Conservation (phyloP, 2,113 vertebrate species). For the Thinocorus orbignyianus region DNA sequence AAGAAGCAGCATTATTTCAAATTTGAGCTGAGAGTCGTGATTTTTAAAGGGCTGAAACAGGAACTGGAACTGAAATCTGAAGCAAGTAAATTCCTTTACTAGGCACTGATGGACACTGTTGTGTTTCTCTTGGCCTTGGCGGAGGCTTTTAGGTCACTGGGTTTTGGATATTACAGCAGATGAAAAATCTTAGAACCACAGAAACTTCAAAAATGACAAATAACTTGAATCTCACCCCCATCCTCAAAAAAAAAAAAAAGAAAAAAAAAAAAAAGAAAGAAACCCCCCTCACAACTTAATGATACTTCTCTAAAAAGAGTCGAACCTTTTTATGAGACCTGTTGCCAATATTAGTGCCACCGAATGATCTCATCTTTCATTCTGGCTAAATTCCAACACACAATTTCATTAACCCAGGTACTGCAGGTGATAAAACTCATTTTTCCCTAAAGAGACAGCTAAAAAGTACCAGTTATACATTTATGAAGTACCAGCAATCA, state of each 20-base stretch:
- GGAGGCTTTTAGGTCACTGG: slow-evolving; percentile 68
- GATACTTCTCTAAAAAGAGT: slow-evolving; percentile 72
- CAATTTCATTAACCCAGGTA: slow-evolving; percentile 90
- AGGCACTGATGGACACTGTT: slow-evolving; percentile 74
- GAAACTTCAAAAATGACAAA: slow-evolving; percentile 70
- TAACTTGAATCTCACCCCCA: slow-evolving; percentile 16
- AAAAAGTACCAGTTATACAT: slow-evolving; percentile 90
- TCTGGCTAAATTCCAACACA: slow-evolving; percentile 84
- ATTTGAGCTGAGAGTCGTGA: slow-evolving; percentile 76
- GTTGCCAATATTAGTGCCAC: slow-evolving; percentile 81
- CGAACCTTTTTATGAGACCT: slow-evolving; percentile 78
- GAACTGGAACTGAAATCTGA: slow-evolving; percentile 77
- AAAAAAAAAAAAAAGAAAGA: neutral
- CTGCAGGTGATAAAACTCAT: slow-evolving; percentile 89
- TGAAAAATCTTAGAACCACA: slow-evolving; percentile 46
- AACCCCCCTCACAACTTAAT: neutral
- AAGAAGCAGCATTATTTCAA: slow-evolving; percentile 77
- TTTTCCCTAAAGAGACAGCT: slow-evolving; percentile 89
- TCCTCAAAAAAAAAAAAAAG: slow-evolving; percentile 42
- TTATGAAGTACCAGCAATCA: slow-evolving; percentile 89
- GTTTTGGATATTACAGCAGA: slow-evolving; percentile 55
- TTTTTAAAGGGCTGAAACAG: slow-evolving; percentile 77
- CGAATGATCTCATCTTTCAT: slow-evolving; percentile 84
- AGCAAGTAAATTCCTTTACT: slow-evolving; percentile 75
- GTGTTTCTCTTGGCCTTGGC: slow-evolving; percentile 76